phyloP scores from a whole-genome alignment of 2,113 vertebrate genomes.

The Cebidichthys violaceus region DNA sequence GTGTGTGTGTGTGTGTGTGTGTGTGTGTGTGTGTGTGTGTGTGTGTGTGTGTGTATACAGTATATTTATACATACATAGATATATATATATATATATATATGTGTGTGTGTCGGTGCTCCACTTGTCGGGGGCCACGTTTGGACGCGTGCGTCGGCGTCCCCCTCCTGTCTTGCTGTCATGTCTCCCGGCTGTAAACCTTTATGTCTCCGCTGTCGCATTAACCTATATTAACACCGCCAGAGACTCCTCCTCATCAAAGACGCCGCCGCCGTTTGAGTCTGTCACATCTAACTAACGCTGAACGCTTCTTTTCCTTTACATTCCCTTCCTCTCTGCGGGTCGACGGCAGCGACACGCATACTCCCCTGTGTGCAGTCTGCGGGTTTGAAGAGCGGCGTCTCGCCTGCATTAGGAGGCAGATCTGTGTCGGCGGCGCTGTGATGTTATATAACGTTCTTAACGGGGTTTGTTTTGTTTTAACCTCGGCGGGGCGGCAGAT shows the following conservation, averaged over 20 bases:
- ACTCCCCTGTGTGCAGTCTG: slow-evolving; percentile 63
- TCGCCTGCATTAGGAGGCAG: slow-evolving; percentile 28
- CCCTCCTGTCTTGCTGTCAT: slow-evolving; percentile 57
- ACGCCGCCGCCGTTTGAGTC: slow-evolving; percentile 48
- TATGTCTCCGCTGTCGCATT: slow-evolving; percentile 61
- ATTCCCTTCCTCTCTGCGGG: slow-evolving; percentile 41
- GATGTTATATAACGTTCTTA: slow-evolving; percentile 56
- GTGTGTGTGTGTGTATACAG: neutral
- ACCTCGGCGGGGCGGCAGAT: slow-evolving; percentile 37
- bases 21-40: neutral
- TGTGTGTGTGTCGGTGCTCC: slow-evolving; percentile 13
- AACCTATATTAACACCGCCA: slow-evolving; percentile 73
- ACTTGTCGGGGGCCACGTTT: slow-evolving; percentile 58
- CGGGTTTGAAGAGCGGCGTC: slow-evolving; percentile 40
- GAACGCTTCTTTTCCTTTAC: slow-evolving; percentile 67
- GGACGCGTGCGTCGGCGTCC: slow-evolving; percentile 51
- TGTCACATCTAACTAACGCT: slow-evolving; percentile 68
- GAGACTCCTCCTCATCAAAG: slow-evolving; percentile 65
- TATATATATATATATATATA: slow-evolving; percentile 7
- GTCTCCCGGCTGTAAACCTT: slow-evolving; percentile 64
- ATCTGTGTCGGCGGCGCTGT: slow-evolving; percentile 17
- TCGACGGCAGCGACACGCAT: slow-evolving; percentile 46
- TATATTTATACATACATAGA: neutral
- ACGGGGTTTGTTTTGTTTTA: slow-evolving; percentile 23
- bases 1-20: neutral